Evolutionary conservation across 2,888 invertebrate genomes (phyloP).

Genomic region (Erynnis tages): DNA sequence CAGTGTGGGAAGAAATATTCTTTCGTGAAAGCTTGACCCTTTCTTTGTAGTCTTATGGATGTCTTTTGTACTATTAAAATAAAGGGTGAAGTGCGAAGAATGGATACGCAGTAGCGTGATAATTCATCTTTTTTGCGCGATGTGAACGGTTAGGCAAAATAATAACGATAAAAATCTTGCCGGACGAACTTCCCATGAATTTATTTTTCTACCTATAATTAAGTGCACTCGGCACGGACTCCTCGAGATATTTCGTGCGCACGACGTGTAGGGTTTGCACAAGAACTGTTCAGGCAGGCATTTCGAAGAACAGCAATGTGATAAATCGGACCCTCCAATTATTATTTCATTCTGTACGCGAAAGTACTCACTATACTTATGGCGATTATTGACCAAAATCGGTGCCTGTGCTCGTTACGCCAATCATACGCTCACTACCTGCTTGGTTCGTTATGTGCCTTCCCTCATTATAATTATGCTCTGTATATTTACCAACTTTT

Average conservation of each 20-base stretch:
- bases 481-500: slow-evolving; percentile 8
- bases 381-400: slow-evolving; percentile 78
- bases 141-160: slow-evolving; percentile 62
- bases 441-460: slow-evolving; percentile 25
- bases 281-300: slow-evolving; percentile 74
- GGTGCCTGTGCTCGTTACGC: slow-evolving; percentile 73
- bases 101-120: slow-evolving; percentile 46
- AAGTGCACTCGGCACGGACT: slow-evolving; percentile 67
- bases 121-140: slow-evolving; percentile 65
- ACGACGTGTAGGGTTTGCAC: slow-evolving; percentile 76
- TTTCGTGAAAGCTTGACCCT: slow-evolving; percentile 67
- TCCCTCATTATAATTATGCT: slow-evolving; percentile 13
- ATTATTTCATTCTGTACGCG: slow-evolving; percentile 77
- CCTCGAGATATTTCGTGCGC: slow-evolving; percentile 75
- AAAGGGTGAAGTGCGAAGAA: slow-evolving; percentile 59
- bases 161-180: slow-evolving; percentile 60
- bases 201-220: slow-evolving; percentile 77
- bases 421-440: slow-evolving; percentile 57
- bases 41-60: slow-evolving; percentile 59
- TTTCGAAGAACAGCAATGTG: slow-evolving; percentile 78
- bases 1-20: slow-evolving; percentile 72
- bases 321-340: slow-evolving; percentile 80
- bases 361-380: slow-evolving; percentile 75
- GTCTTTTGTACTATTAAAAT: slow-evolving; percentile 51
- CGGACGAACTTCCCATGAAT: slow-evolving; percentile 67